Evolutionary conservation across 2,113 vertebrate genomes (phyloP).

Genomic region (Brevimyrus niger): DNA sequence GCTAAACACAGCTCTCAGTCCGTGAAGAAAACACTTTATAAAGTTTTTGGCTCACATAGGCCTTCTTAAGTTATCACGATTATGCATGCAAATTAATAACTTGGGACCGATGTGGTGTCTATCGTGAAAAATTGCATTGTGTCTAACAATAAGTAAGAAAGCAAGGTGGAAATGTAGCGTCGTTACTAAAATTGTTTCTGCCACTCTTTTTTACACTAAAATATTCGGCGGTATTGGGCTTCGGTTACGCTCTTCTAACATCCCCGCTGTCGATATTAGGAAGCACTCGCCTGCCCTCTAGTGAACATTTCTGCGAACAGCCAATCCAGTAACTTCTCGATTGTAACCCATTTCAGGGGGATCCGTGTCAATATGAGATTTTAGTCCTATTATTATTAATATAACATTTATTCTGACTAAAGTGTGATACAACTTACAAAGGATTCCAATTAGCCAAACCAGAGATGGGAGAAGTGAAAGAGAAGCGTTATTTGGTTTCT

Average conservation of each 20-base stretch:
- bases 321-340: not conserved
- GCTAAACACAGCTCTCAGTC: not conserved
- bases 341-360: not conserved
- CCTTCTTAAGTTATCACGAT: not conserved
- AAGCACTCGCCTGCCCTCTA: constrained; percentile 6
- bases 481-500: not conserved
- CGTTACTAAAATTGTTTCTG: not conserved
- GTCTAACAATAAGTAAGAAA: not conserved
- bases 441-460: not conserved
- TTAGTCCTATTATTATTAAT: not conserved
- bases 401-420: not conserved
- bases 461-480: not conserved
- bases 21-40: not conserved
- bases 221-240: not conserved
- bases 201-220: not conserved
- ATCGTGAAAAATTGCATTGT: not conserved
- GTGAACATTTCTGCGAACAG: not conserved
- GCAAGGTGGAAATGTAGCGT: not conserved
- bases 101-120: not conserved
- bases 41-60: not conserved
- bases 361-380: not conserved
- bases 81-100: not conserved
- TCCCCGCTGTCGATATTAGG: not conserved
- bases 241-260: not conserved
- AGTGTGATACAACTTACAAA: not conserved